Base-by-base conservation (phyloP, 2,888 invertebrate genomes). In the Uloborus plumipes region DNA sequence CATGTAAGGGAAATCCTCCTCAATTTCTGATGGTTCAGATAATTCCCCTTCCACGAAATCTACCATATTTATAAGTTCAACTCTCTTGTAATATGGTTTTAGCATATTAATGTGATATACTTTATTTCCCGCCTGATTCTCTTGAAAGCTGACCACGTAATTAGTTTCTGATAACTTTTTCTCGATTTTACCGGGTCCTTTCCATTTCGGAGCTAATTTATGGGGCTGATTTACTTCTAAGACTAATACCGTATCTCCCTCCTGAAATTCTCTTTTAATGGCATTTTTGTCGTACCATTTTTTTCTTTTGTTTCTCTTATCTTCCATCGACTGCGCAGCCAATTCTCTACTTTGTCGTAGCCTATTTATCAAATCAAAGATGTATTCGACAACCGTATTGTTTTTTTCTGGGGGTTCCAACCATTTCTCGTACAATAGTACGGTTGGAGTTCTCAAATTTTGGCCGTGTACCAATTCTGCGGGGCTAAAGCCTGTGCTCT, bases 201-300 rank as follows among this genome's bases (percentile, higher is more conserved):
- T 58, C 58, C 58, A 58, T 58, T 58, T 18, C 7, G 58, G 18
- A 58, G 58, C 58, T 14, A 58, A 58, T 58, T 58, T 58, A 58
- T 58, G n/a, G 4, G 58, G 20, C 13, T 58, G n/a, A 7, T 18
- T 58, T 20, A 20, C 20, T 18, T 4, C 1, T 7, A 58, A 20
- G 14, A 58, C 58, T 7, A 58, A 20, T 7, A 58, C 58, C 14
- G 18, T 11, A 58, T 58, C 58, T 7, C 58, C 20, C 20, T 18
- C 58, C 13, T 58, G n/a, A 58, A 58, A 58, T 58, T 58, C 58
- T 58, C 58, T 58, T 58, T 58, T 58, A 1, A 58, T 20, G 20
- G 58, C 58, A 18, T 58, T 20, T 58, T 58, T 58, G 20, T 58
- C 20, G 14, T 58, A 58, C 58, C 58, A 58, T 18, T 18, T 20